Conservation (phyloP, 1,140 invertebrate species). For the Calephelis virginiensis region DNA sequence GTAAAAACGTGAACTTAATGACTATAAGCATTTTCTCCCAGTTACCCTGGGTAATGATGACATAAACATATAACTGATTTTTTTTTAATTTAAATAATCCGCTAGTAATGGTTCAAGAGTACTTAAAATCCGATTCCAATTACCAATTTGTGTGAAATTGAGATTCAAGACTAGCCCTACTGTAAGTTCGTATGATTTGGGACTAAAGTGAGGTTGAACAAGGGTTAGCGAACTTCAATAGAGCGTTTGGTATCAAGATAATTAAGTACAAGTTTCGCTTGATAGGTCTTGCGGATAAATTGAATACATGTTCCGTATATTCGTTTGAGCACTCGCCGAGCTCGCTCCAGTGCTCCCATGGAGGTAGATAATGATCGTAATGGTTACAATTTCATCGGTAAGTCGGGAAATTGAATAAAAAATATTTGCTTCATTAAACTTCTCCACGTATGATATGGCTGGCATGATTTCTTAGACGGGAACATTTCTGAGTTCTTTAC, state of each 20-base stretch:
- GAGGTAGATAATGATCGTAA: conserved; percentile 7
- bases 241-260: neutral
- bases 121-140: too few relatives aligned
- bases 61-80: too few relatives aligned
- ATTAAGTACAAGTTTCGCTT: conserved; percentile 12
- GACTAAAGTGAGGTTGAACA: neutral
- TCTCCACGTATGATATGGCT: neutral
- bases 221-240: neutral
- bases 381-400: neutral
- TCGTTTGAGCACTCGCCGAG: neutral
- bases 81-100: too few relatives aligned
- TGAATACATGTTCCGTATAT: conserved; percentile 3
- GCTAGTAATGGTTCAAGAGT: too few relatives aligned
- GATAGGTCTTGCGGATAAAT: conserved; percentile 13
- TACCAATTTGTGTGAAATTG: too few relatives aligned
- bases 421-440: conserved; percentile 5
- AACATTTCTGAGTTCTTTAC: too few relatives aligned
- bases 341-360: neutral
- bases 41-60: too few relatives aligned
- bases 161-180: too few relatives aligned
- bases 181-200: neutral
- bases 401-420: conserved; percentile 4
- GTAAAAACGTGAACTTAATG: too few relatives aligned
- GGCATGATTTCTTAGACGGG: too few relatives aligned
- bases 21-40: too few relatives aligned